These are phyloP conservation scores for Ovis canadensis DNA, from an alignment of 2,113 vertebrate genomes.

Conservation along the genomic window DNA sequence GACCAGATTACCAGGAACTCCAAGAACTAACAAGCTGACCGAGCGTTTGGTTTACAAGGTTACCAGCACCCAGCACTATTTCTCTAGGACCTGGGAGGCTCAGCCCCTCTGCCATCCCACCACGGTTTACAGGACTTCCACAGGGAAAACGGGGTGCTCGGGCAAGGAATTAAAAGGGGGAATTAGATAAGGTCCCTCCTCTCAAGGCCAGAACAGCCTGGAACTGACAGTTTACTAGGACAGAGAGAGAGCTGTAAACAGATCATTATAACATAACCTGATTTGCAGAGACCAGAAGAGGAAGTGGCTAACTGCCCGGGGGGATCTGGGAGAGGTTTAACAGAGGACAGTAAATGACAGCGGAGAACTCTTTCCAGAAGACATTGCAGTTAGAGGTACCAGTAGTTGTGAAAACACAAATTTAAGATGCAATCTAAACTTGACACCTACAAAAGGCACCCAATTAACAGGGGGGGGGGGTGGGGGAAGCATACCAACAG, in stretches of 20 bases:
- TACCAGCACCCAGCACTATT: not conserved
- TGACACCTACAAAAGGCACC: not conserved
- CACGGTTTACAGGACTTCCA: not conserved
- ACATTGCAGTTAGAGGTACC: not conserved
- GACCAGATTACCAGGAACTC: not conserved
- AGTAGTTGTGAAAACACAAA: not conserved
- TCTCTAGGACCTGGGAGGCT: not conserved
- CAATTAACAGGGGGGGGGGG: not conserved
- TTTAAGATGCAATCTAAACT: not conserved
- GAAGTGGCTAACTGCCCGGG: constrained; percentile 18
- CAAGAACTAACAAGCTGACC: not conserved
- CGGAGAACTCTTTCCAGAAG: not conserved
- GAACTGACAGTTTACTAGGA: constrained; percentile 14
- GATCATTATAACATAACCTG: constrained; percentile 46
- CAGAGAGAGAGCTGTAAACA: constrained; percentile 38
- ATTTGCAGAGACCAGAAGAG: constrained; percentile 34
- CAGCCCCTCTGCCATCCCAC: not conserved
- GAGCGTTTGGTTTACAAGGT: not conserved
- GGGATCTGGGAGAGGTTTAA: constrained; percentile 1
- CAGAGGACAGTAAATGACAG: not conserved
- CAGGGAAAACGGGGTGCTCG: not conserved
- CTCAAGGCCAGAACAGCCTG: not conserved
- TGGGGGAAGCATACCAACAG: rapidly evolving
- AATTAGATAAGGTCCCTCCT: not conserved
- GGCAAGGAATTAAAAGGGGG: not conserved